Evolutionary conservation across 2,797 vertebrate species (phyloP).

Genomic region (Semaprochilodus insignis): DNA sequence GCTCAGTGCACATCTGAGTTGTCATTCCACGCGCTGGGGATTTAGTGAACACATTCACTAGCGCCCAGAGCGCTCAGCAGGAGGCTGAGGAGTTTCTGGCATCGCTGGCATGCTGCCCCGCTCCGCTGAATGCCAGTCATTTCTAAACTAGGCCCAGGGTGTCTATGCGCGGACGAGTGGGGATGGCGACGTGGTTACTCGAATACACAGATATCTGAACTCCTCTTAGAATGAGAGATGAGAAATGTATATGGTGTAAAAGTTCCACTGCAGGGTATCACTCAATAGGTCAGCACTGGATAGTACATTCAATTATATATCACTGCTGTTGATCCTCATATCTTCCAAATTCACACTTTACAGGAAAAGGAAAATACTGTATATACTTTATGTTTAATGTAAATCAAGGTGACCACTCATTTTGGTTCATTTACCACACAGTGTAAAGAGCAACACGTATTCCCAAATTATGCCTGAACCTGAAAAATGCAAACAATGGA

Average conservation of each 20-base stretch:
- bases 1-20: slow-evolving; percentile 60
- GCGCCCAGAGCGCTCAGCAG: slow-evolving; percentile 57
- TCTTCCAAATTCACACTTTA: no score
- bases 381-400: no score
- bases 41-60: slow-evolving; percentile 61
- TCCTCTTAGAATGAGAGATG: not conserved
- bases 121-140: slow-evolving; percentile 77
- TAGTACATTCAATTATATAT: not conserved
- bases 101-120: slow-evolving; percentile 69
- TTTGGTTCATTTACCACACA: no score
- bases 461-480: no score
- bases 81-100: slow-evolving; percentile 67
- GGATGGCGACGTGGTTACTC: not conserved
- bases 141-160: slow-evolving; percentile 77
- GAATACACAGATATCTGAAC: not conserved
- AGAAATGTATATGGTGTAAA: not conserved
- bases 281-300: not conserved
- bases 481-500: no score
- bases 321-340: no score
- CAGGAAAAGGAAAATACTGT: no score
- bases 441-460: no score
- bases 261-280: not conserved
- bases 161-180: slow-evolving; percentile 60
- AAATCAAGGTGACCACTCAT: no score
- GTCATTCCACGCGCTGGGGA: slow-evolving; percentile 63